Evolutionary conservation across 2,797 vertebrate genomes (phyloP), one percentile per base, ranked within the genome.

Genomic region (Chiroxiphia lanceolata): DNA sequence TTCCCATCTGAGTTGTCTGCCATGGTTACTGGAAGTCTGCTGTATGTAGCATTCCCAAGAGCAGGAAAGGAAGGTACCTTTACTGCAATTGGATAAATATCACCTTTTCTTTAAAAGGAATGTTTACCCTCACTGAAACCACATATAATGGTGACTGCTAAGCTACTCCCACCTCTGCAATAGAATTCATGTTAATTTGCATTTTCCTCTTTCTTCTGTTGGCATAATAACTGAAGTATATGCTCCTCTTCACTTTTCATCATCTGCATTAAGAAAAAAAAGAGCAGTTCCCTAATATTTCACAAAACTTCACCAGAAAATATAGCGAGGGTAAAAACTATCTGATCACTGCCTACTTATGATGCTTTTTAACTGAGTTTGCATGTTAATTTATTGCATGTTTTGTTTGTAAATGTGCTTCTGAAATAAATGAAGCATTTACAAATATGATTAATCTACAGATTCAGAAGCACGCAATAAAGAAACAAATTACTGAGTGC

Each of bases 391-490:
- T 95, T 93, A 91, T 85, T 93, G 83, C 93, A 92, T 89, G 93
- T 83, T 96, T 96, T 96, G 89, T 94, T 93, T 95, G 94, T 94
- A 97, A 95, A 96, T 95, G 96, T 94, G 83, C 79, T 96, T 97
- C 93, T 91, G 95, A 95, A 91, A 91, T 93, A 96, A 97, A 97
- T 96, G 90, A 95, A 92, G 94, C 94, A 96, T 96, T 96, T 96
- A 89, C 88, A 95, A 96, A 97, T 94, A 96, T 94, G 90, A 96
- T 96, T 96, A 97, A 96, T 95, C 89, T 94, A 91, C 87, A 94
- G 91, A 97, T 95, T 94, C 85, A 95, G 86, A 93, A 70, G 64
- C 82, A 81, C 3, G 48, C 91, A 96, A 94, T 76, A 82, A 95
- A 96, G 93, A 95, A 84, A 92, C 34, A 93, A 97, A 95, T 97